Evolutionary conservation across 2,113 vertebrate genomes (phyloP).

Genomic region (Apodemus sylvaticus): DNA sequence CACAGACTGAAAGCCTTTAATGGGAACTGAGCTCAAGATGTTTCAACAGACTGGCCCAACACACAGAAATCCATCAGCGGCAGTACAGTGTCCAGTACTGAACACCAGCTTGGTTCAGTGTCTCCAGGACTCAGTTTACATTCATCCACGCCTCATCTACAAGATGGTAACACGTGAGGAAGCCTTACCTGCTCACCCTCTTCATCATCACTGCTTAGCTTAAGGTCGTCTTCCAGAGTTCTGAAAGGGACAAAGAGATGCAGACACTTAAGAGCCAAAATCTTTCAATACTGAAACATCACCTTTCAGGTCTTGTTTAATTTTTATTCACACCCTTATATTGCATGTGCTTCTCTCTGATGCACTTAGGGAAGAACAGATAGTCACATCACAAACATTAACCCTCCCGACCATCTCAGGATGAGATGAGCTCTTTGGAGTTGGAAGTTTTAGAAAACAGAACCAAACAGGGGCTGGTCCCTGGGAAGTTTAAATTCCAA

Average conservation of each 20-base stretch:
- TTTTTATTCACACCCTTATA: neutral
- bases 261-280: constrained; percentile 50
- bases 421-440: neutral
- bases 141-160: neutral
- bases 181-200: constrained; percentile 87
- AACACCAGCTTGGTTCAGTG: neutral
- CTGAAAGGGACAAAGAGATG: constrained; percentile 80
- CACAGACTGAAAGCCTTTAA: constrained; percentile 30
- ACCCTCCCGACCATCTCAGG: neutral
- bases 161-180: neutral
- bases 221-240: constrained; percentile 91
- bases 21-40: neutral
- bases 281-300: constrained; percentile 19
- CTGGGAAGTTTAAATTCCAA: neutral
- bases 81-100: neutral
- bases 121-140: neutral
- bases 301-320: neutral
- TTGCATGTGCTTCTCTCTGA: neutral
- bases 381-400: neutral
- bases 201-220: constrained; percentile 89
- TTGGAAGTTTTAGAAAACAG: neutral
- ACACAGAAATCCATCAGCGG: neutral
- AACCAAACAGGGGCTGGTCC: neutral
- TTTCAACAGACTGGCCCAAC: neutral
- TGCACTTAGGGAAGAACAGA: neutral